Percentiles rank a stretch among this genome's conserved stretches.
Conservation (phyloP, 2,888 invertebrate species). For the Diarsia dahlii region DNA sequence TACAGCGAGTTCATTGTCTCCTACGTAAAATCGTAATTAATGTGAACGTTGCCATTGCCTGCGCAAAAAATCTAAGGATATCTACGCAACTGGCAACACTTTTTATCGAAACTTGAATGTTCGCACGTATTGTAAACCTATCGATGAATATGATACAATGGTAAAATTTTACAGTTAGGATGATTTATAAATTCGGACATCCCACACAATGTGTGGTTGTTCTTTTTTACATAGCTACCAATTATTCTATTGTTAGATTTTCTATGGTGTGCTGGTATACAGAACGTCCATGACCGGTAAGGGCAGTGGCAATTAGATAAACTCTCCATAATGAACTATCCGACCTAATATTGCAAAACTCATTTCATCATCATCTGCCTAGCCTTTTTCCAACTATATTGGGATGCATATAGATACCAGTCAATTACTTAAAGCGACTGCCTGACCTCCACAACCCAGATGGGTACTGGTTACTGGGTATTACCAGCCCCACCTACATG, state of each 20-base stretch:
- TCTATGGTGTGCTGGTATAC: neutral
- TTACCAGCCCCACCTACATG: no score
- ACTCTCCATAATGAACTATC: neutral
- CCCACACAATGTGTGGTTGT: neutral
- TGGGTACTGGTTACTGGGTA: no score
- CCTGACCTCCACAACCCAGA: no score
- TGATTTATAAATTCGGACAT: conserved; percentile 36
- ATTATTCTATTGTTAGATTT: conserved; percentile 23
- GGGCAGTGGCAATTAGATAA: neutral
- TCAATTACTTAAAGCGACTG: no score
- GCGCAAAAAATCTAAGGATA: conserved; percentile 64
- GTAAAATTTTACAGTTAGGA: conserved; percentile 26
- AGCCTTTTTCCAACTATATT: neutral
- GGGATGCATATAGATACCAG: neutral
- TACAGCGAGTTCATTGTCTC: conserved; percentile 63
- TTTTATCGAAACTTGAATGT: conserved; percentile 62
- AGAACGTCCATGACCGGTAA: neutral
- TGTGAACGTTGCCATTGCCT: conserved; percentile 56
- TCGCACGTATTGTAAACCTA: conserved; percentile 59
- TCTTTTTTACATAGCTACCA: neutral
- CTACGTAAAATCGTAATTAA: conserved; percentile 58
- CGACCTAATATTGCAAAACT: neutral
- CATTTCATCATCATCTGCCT: neutral
- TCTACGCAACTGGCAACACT: conserved; percentile 67
- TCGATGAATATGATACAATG: conserved; percentile 38